Percentiles rank a stretch among this genome's conserved stretches.
phyloP scores from a whole-genome alignment of 2,888 invertebrate species.

The Sarcophaga carnaria region DNA sequence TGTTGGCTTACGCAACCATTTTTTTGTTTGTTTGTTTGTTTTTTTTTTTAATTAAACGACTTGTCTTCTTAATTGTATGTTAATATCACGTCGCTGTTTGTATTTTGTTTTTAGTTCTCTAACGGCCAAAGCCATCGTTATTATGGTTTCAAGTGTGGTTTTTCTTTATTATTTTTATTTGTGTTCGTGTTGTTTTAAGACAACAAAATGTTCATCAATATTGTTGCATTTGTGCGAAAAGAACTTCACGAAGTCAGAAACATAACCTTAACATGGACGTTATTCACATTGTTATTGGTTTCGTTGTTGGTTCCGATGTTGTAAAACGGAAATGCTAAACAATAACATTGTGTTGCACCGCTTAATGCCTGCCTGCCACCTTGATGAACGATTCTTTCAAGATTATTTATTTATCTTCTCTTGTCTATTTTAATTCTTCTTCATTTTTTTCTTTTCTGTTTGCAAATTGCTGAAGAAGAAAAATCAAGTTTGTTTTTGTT shows the following conservation, averaged over 20 bases:
- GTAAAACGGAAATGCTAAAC: conserved; percentile 63
- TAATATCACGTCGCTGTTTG: conserved; percentile 18
- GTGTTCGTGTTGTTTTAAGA: background rate
- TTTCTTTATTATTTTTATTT: conserved; percentile 2
- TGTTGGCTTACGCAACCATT: conserved; percentile 52
- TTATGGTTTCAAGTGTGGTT: conserved; percentile 16
- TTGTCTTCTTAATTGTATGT: conserved; percentile 59
- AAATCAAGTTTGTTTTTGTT: background rate
- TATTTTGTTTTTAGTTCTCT: conserved; percentile 32
- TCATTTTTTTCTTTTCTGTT: conserved; percentile 1
- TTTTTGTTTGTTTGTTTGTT: background rate
- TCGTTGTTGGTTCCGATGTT: conserved; percentile 19
- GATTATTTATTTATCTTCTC: conserved; percentile 55
- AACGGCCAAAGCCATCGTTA: conserved; percentile 67
- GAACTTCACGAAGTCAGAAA: conserved; percentile 5
- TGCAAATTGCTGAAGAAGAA: background rate
- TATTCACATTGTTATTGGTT: conserved; percentile 3
- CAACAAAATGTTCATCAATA: background rate
- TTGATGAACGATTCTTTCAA: conserved; percentile 57
- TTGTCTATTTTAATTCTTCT: conserved; percentile 13
- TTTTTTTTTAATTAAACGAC: conserved; percentile 1
- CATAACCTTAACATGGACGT: conserved; percentile 69
- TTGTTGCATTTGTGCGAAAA: background rate
- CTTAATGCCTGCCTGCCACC: conserved; percentile 44
- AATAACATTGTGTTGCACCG: background rate